A percentile compares a stretch with the other conserved stretches of the same genome.
Evolutionary conservation across 2,797 vertebrate genomes (phyloP).

Genomic region (Myripristis jacobus): DNA sequence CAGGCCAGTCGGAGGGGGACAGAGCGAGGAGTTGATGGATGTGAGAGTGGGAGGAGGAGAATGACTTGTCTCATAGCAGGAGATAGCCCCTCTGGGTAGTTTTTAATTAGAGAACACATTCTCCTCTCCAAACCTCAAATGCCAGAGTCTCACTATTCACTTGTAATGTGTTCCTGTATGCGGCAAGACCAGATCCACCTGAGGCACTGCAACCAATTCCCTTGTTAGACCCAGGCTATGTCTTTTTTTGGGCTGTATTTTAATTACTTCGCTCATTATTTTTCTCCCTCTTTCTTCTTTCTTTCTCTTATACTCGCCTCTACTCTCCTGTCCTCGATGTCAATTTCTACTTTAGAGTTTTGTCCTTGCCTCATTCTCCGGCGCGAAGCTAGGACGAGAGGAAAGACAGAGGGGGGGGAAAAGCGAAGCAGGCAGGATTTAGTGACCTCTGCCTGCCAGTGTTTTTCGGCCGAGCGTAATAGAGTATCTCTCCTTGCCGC

Average conservation of each 20-base stretch:
- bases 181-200: slow-evolving; percentile 21
- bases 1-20: slow-evolving; percentile 8
- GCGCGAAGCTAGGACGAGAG: neutral
- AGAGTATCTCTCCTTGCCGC: slow-evolving; percentile 4
- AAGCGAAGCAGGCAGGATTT: slow-evolving; percentile 21
- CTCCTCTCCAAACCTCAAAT: slow-evolving; percentile 57
- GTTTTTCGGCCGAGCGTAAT: slow-evolving; percentile 37
- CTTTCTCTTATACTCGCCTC: neutral
- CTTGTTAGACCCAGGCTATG: slow-evolving; percentile 23
- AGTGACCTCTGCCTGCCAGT: slow-evolving; percentile 57
- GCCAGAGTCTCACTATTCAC: slow-evolving; percentile 57
- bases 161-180: slow-evolving; percentile 55
- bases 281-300: slow-evolving; percentile 14
- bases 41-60: slow-evolving; percentile 49
- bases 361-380: slow-evolving; percentile 10
- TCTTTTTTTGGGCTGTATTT: slow-evolving; percentile 43
- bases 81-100: slow-evolving; percentile 68
- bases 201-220: slow-evolving; percentile 31
- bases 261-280: slow-evolving; percentile 49
- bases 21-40: slow-evolving; percentile 50
- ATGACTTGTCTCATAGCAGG: slow-evolving; percentile 60
- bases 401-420: neutral
- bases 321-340: neutral
- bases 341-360: slow-evolving; percentile 12
- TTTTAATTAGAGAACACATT: slow-evolving; percentile 77